Conservation (phyloP, 2,113 vertebrate species). For the Emydura subglobosa region DNA sequence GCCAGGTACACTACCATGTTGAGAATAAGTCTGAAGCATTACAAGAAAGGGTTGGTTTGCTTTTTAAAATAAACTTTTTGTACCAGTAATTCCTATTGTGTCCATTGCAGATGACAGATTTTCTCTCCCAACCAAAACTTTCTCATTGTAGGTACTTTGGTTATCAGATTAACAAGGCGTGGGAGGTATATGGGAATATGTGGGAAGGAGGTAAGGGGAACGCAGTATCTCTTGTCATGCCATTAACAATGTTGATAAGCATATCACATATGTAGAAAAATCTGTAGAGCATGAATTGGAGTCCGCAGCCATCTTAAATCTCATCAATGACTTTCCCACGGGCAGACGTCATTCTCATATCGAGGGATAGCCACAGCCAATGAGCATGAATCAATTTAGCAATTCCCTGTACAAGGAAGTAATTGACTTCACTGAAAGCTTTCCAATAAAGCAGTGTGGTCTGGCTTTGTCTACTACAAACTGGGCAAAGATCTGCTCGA, state of each 20-base stretch:
- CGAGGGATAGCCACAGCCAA: no score
- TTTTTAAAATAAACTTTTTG: background rate
- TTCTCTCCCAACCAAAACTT: background rate
- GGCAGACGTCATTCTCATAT: background rate
- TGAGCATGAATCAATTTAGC: background rate
- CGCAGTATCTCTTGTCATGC: background rate
- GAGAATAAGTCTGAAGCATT: background rate
- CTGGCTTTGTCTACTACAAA: background rate
- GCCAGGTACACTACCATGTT: background rate
- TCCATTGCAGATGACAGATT: background rate
- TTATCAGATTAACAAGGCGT: background rate
- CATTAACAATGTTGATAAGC: background rate
- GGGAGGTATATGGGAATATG: background rate
- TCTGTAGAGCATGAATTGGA: no score
- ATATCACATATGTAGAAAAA: no score
- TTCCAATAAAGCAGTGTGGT: background rate
- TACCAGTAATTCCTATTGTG: background rate
- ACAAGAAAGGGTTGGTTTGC: background rate
- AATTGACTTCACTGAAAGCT: background rate
- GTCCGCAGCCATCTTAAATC: no score
- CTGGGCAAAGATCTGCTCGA: background rate
- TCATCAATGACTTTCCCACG: accelerated
- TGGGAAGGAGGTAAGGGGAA: background rate
- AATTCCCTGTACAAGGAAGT: background rate
- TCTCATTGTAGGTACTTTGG: background rate